These are phyloP conservation scores for Tolmerus cingulatus DNA, from an alignment of 2,888 invertebrate species.

Conservation along the genomic window DNA sequence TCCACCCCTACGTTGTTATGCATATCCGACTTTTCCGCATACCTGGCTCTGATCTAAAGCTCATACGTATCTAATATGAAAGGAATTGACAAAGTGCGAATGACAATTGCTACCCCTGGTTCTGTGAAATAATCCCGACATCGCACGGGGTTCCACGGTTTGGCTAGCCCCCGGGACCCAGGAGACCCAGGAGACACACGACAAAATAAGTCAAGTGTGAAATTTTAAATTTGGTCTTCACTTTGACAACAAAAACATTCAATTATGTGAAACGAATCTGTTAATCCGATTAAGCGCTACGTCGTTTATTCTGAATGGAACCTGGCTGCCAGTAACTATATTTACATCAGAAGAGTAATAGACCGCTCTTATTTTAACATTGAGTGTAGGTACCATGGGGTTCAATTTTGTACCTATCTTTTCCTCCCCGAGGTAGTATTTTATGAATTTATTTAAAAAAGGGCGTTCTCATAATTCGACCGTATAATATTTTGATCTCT, in stretches of 20 bases:
- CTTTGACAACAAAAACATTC: slow-evolving; percentile 60
- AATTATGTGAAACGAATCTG: slow-evolving; percentile 63
- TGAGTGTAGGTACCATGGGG: neutral
- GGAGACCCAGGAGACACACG: slow-evolving; percentile 46
- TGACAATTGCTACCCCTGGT: slow-evolving; percentile 41
- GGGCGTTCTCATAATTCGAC: neutral
- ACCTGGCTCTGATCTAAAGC: slow-evolving; percentile 50
- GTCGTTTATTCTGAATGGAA: slow-evolving; percentile 42
- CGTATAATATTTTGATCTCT: neutral
- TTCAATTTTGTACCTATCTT: neutral
- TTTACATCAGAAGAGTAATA: neutral
- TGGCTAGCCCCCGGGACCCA: neutral
- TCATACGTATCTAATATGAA: slow-evolving; percentile 49
- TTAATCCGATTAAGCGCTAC: slow-evolving; percentile 62
- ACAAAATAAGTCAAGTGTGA: slow-evolving; percentile 63
- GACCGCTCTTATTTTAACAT: slow-evolving; percentile 7
- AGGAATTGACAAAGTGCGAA: slow-evolving; percentile 45
- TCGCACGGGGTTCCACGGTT: neutral
- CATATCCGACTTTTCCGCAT: slow-evolving; percentile 52
- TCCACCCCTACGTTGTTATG: slow-evolving; percentile 16
- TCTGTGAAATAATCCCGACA: neutral
- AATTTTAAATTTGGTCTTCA: slow-evolving; percentile 65
- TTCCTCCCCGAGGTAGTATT: neutral
- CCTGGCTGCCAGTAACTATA: neutral
- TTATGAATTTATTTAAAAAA: neutral